Evolutionary conservation across 2,888 invertebrate species (phyloP).

Genomic region (Habrosyne pyritoides): DNA sequence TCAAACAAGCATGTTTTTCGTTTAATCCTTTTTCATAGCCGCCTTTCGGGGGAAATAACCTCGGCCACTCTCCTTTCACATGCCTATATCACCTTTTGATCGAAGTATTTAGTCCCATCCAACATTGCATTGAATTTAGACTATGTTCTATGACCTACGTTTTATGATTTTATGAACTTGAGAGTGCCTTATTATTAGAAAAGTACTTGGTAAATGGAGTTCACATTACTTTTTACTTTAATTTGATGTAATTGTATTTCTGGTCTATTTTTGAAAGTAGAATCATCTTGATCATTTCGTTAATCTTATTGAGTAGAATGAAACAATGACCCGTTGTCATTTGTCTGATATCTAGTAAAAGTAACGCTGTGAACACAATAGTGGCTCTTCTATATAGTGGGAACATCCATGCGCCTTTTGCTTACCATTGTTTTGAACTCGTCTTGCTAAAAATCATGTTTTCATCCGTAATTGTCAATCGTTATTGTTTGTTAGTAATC

Average conservation of each 20-base stretch:
- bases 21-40: constrained; percentile 32
- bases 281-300: constrained; percentile 25
- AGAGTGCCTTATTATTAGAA: not conserved
- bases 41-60: constrained; percentile 60
- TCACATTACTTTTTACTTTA: constrained; percentile 8
- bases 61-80: constrained; percentile 52
- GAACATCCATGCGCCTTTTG: constrained; percentile 65
- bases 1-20: constrained; percentile 33
- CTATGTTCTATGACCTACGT: too few species aligned
- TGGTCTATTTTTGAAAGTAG: constrained; percentile 9
- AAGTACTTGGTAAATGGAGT: not conserved
- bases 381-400: constrained; percentile 53
- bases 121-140: too few species aligned
- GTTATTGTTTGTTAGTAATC: not conserved
- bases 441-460: constrained; percentile 33
- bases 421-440: constrained; percentile 61
- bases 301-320: constrained; percentile 38
- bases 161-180: too few species aligned
- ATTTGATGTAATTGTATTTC: constrained; percentile 11
- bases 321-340: constrained; percentile 48
- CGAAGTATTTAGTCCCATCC: constrained; percentile 26
- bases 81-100: constrained; percentile 45
- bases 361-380: constrained; percentile 57
- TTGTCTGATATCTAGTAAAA: constrained; percentile 60
- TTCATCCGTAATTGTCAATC: constrained; percentile 9